phyloP scores from a whole-genome alignment of 2,113 vertebrate species.

The Pseudopodoces humilis region DNA sequence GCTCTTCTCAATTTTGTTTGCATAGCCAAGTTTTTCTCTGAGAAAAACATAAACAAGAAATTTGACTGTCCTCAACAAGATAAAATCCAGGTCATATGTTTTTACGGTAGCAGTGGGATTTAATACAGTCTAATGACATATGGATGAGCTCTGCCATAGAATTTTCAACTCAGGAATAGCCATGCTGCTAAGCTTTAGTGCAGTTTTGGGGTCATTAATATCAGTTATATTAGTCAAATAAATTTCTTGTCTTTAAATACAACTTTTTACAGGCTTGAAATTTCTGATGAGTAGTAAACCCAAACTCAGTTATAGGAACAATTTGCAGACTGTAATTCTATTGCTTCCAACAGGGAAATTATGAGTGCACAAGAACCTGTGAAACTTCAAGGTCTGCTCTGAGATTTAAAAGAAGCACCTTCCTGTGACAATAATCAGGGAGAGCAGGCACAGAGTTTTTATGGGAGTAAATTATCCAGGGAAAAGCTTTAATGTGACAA shows the following conservation, averaged over 20 bases:
- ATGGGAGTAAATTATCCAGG: not conserved
- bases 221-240: not conserved
- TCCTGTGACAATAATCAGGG: not conserved
- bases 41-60: not conserved
- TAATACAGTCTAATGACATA: not conserved
- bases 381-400: not conserved
- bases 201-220: not conserved
- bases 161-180: not conserved
- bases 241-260: not conserved
- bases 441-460: not conserved
- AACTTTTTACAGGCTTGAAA: not conserved
- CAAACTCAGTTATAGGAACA: not conserved
- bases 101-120: not conserved
- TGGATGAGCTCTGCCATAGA: not conserved
- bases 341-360: not conserved
- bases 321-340: not conserved
- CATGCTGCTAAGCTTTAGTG: not conserved
- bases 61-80: not conserved
- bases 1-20: not conserved
- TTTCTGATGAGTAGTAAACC: not conserved
- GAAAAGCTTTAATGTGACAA: not conserved
- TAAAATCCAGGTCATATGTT: not conserved
- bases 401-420: not conserved
- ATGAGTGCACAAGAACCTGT: not conserved
- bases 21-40: not conserved